Percentiles rank a stretch among this genome's conserved stretches.
Conservation (phyloP, 1,140 invertebrate genomes). For the Polypedilum pembai region DNA sequence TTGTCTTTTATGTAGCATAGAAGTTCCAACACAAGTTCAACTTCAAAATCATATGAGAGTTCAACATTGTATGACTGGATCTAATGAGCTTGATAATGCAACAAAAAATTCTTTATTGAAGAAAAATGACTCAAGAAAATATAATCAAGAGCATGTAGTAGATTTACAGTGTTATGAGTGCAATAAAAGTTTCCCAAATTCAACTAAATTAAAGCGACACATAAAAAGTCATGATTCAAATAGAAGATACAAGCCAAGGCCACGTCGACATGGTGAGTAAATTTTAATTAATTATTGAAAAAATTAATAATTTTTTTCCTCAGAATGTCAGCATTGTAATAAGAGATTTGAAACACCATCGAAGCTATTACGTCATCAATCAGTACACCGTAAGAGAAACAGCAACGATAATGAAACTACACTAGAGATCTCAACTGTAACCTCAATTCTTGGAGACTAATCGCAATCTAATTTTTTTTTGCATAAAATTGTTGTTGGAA, state of each 20-base stretch:
- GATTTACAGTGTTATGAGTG: background rate
- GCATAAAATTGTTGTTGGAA: background rate
- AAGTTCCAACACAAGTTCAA: background rate
- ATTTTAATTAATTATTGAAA: background rate
- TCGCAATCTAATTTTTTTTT: background rate
- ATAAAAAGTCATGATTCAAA: background rate
- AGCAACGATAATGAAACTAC: background rate
- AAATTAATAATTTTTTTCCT: background rate
- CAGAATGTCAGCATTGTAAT: background rate
- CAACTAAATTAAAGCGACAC: background rate
- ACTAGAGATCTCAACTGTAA: background rate
- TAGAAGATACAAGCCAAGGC: background rate
- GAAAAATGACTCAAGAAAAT: background rate
- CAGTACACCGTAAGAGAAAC: background rate
- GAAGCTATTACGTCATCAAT: background rate
- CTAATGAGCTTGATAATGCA: background rate
- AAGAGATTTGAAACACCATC: conserved; percentile 1
- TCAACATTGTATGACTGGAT: background rate
- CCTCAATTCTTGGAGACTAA: background rate
- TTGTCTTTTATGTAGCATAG: too few relatives aligned
- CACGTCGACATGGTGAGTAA: background rate
- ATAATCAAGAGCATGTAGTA: too few relatives aligned
- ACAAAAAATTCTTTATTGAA: background rate
- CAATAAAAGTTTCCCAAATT: background rate
- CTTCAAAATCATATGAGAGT: background rate